Evolutionary conservation across 2,888 invertebrate species (phyloP), one percentile per base, ranked within the genome.

Genomic region (Melipona beecheii): DNA sequence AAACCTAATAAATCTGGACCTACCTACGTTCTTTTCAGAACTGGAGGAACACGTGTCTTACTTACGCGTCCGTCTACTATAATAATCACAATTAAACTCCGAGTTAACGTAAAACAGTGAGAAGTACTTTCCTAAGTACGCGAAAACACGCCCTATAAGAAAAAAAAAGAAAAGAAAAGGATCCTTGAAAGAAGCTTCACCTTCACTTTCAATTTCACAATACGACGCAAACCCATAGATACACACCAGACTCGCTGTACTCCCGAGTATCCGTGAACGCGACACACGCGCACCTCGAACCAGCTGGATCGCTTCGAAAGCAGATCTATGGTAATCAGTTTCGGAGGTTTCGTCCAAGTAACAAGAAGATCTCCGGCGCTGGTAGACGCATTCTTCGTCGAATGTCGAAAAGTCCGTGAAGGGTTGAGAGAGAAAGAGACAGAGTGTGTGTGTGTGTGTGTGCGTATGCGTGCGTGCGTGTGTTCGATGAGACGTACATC

Each of bases 401-500:
- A 66, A 54, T 75, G 66, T 68, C 71, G 75, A 81, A 73, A 77
- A 81, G 62, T 77, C 24, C 17, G 31, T 52, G 81, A 71, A 58
- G 70, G 77, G 77, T 77, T 77, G 62, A 73, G 68, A 54, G 52
- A 43, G 43, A 36, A 36, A 9, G 43, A 43, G 43, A 43, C 43
- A 43, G 9, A 11, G 9, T 36, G 6, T 43, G 43, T 0, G 43
- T 9, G 43, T 43, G 9, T 36, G 36, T 9, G 43, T 9, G 43
- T 9, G 43, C 11, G 36, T 64, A 1, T 36, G 36, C 9, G 0
- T 36, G 36, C 6, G 36, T 36, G 36, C 6, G 43, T 43, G 43
- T 64, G 71, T 66, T 49, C 52, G 71, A 66, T 69, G 77, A 77
- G 52, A 72, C 56, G 56, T 68, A 52, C n/a, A 19, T 19, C 72